These are phyloP conservation scores for Ditula angustiorana DNA, from an alignment of 2,888 invertebrate genomes.

Conservation along the genomic window DNA sequence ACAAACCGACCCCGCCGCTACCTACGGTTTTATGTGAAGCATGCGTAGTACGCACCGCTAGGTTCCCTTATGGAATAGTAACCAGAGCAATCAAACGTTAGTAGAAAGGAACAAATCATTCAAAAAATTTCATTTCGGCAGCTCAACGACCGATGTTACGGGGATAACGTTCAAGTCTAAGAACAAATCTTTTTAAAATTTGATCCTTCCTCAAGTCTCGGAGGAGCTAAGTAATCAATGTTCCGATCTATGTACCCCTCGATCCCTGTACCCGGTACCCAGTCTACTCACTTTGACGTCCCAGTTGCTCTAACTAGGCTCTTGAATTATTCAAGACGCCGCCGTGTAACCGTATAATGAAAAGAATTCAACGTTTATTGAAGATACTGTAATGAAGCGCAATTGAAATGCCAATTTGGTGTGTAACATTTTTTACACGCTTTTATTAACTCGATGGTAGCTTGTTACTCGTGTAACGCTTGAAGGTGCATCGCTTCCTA, in stretches of 20 bases:
- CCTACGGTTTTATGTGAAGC: too few relatives aligned
- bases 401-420: not conserved
- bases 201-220: not conserved
- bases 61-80: too few relatives aligned
- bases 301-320: slow-evolving; percentile 13
- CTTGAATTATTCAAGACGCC: slow-evolving; percentile 7
- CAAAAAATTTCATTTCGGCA: too few relatives aligned
- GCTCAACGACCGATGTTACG: not conserved
- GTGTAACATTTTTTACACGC: not conserved
- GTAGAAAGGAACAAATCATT: too few relatives aligned
- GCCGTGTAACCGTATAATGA: slow-evolving; percentile 14
- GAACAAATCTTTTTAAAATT: slow-evolving; percentile 5
- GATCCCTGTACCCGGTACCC: not conserved
- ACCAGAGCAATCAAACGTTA: too few relatives aligned
- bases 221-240: slow-evolving; percentile 10
- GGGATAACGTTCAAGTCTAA: not conserved
- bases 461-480: too few relatives aligned
- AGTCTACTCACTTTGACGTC: slow-evolving; percentile 2
- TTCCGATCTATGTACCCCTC: slow-evolving; percentile 1
- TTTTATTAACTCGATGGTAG: too few relatives aligned
- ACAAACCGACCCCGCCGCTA: too few relatives aligned
- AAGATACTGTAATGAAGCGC: not conserved
- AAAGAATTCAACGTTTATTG: slow-evolving; percentile 7
- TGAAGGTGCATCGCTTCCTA: too few relatives aligned
- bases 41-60: too few relatives aligned